phyloP scores from a whole-genome alignment of 2,797 vertebrate genomes.

The Dryobates pubescens region DNA sequence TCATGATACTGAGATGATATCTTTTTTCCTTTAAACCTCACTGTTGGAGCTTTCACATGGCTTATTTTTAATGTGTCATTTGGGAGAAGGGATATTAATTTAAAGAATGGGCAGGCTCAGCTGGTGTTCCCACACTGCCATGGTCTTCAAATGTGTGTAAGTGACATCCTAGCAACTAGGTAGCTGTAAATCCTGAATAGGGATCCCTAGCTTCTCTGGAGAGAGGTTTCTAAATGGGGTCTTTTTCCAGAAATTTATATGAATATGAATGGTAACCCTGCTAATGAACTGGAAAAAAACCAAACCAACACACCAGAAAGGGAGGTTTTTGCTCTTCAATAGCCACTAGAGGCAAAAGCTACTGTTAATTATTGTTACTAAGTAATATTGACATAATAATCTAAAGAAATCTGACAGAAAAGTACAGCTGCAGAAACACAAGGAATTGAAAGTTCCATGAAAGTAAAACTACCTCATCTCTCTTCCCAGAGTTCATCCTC shows the following conservation, averaged over 20 bases:
- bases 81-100: background rate
- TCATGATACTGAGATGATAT: background rate
- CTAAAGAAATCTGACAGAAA: background rate
- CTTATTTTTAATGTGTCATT: fast-evolving
- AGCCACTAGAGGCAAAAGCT: background rate
- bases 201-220: fast-evolving
- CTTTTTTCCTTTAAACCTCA: background rate
- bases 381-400: background rate
- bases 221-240: background rate
- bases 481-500: background rate
- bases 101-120: background rate
- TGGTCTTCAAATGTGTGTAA: background rate
- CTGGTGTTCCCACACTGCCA: fast-evolving
- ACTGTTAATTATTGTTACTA: background rate
- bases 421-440: background rate
- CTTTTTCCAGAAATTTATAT: background rate
- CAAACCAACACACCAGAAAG: background rate
- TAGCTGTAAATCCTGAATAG: background rate
- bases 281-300: background rate
- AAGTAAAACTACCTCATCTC: background rate
- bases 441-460: background rate
- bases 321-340: background rate
- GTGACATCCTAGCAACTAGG: background rate
- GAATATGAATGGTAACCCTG: background rate
- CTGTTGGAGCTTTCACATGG: background rate